Evolutionary conservation across 2,888 invertebrate species (phyloP), one percentile per base, ranked within the genome.

Genomic region (Tigriopus californicus): DNA sequence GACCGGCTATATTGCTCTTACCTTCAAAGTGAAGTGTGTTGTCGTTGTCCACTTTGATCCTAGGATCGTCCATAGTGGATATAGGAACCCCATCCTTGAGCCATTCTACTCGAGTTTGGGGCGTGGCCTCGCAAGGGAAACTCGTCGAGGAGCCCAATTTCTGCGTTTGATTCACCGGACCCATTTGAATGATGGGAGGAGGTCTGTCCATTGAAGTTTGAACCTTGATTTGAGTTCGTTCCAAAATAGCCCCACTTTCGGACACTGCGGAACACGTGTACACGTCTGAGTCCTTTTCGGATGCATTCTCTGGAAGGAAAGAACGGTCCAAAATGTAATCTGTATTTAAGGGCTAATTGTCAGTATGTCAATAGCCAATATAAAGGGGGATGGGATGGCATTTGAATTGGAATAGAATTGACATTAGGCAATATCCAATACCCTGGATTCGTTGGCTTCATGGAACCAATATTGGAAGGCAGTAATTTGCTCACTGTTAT

Each of bases 21-120:
- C 52, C 52, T 52, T 52, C 52, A 25, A 52, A 46, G 10, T 18
- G 22, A 11, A 56, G 56, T 10, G 56, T 56, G 46, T 56, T 56
- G 18, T 56, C 56, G 11, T 20, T 44, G 25, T 56, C 44, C n/a
- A 56, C 33, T 11, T 6, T n/a, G 8, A 46, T n/a, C 13, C 44
- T 42, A 2, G 15, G 44, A 56, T 56, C 42, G n/a, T 20, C 33
- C 22, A 42, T 25, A 11, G 20, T 5, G n/a, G 56, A 56, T 12
- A 56, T 22, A 13, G 56, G 56, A 4, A 56, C 56, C 2, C 56
- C 56, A 24, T 56, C 56, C 33, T 56, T 56, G 46, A 56, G 56
- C 56, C 56, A 56, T 44, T 20, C 18, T 3, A 56, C 46, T 12
- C 22, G 20, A 8, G 42, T 46, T 20, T 18, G 13, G 12, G 25